phyloP scores from a whole-genome alignment of 2,797 vertebrate species.

The Tachyglossus aculeatus region DNA sequence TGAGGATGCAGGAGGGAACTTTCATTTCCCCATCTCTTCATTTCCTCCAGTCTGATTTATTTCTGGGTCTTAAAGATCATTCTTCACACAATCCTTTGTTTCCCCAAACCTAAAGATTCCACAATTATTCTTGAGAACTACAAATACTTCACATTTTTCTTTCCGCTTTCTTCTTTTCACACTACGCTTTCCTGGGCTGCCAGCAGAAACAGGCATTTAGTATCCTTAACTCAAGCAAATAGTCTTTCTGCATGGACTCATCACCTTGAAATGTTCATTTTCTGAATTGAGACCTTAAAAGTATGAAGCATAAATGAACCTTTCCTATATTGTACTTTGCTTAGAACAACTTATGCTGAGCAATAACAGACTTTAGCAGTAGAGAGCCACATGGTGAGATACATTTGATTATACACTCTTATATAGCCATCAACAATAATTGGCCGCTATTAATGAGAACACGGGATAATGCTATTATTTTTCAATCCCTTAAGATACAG shows the following conservation, averaged over 20 bases:
- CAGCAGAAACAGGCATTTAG: slow-evolving; percentile 27
- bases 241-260: no score
- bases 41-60: no score
- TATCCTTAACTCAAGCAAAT: slow-evolving; percentile 44
- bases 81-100: background rate
- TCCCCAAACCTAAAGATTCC: background rate
- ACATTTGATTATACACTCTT: slow-evolving; percentile 16
- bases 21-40: no score
- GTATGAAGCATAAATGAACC: background rate
- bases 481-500: slow-evolving; percentile 32
- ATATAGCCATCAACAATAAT: slow-evolving; percentile 37
- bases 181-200: slow-evolving; percentile 22
- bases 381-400: slow-evolving; percentile 45
- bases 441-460: slow-evolving; percentile 50
- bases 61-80: background rate
- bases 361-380: slow-evolving; percentile 31
- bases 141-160: background rate
- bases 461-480: slow-evolving; percentile 40
- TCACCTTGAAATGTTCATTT: no score
- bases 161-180: slow-evolving; percentile 25
- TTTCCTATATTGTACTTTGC: background rate
- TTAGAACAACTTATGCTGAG: slow-evolving; percentile 44
- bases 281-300: background rate
- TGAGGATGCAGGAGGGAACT: no score
- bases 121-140: background rate